Base-by-base conservation (phyloP, 2,888 invertebrate species). In the Temnothorax rugatulus region DNA sequence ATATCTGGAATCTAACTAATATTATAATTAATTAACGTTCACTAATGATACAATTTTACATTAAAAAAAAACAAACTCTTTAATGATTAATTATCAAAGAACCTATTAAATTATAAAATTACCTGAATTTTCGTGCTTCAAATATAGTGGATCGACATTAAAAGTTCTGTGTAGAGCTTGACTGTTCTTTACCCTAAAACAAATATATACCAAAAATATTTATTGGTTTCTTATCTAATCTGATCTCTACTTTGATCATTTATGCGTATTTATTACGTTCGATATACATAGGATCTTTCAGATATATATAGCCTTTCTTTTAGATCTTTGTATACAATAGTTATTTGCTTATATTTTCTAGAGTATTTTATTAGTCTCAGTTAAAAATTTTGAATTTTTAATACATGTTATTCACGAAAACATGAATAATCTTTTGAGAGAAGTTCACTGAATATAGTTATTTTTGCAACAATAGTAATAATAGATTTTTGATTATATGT, bases 51-150 rank as follows among this genome's bases (percentile, higher is more conserved):
- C 0, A 38, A 38, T 71, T 69, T 21, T 54, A 71, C 2, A 25
- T 15, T n/a, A n/a, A n/a, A 18, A 41, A 25, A 21, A 21, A 41
- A 38, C 11, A 7, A 15, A 34, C 2, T 15, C 4, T 18, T 13
- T 57, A 57, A 57, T 18, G 3, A 44, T 25, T 73, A 41, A 73
- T 73, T 59, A 29, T 7, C 1, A 21, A 59, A 15, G 2, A 52
- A 52, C 8, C 2, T 25, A 71, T 29, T 11, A 38, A 11, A 59
- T 75, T 38, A 77, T 50, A 38, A 34, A n/a, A 52, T 81, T 71
- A 97, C 99, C 99, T 92, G 99, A 98, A 95, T 99, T 99, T 95
- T 99, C 99, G 92, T 99, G 99, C 91, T 99, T 97, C 85, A 99
- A 95, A 94, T 99, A 99, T 2, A 99, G 96, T 0, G 99, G 99